Percentiles rank a stretch among this genome's conserved stretches.
phyloP scores from a whole-genome alignment of 2,888 invertebrate species.

The Lasioglossum pauxillum region DNA sequence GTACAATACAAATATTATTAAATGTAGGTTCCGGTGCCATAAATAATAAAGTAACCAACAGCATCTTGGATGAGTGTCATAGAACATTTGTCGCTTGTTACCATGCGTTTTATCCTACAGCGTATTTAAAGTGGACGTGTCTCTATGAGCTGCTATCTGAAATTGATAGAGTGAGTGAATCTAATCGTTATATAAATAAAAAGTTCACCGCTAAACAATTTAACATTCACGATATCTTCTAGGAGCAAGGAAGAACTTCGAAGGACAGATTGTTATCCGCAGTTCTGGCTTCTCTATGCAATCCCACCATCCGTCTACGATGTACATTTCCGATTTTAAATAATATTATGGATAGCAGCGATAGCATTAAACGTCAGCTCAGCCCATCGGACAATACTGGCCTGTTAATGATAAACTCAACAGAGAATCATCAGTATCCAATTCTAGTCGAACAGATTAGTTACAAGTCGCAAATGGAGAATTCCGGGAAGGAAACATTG shows the following conservation, averaged over 20 bases:
- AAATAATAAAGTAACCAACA: constrained; percentile 87
- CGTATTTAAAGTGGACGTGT: constrained; percentile 96
- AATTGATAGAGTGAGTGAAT: constrained; percentile 87
- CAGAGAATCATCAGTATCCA: constrained; percentile 90
- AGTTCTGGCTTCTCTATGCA: constrained; percentile 93
- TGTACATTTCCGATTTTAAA: constrained; percentile 91
- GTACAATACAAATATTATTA: constrained; percentile 34
- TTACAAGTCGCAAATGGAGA: constrained; percentile 87
- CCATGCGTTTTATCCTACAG: constrained; percentile 98
- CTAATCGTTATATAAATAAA: background rate
- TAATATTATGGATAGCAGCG: constrained; percentile 84
- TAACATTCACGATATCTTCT: constrained; percentile 50
- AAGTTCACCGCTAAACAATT: background rate
- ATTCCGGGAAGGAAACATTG: constrained; percentile 78
- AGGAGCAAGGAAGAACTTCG: constrained; percentile 84
- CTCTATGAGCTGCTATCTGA: constrained; percentile 93
- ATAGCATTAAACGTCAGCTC: constrained; percentile 85
- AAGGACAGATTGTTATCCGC: constrained; percentile 90
- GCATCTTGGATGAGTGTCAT: constrained; percentile 95
- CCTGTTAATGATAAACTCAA: constrained; percentile 88
- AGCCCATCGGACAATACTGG: constrained; percentile 90
- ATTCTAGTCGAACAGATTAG: constrained; percentile 92
- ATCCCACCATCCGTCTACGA: constrained; percentile 90
- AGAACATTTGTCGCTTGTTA: constrained; percentile 96
- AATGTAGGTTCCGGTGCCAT: constrained; percentile 60